Evolutionary conservation across 2,888 invertebrate species (phyloP).

Genomic region (Torymus texanus): DNA sequence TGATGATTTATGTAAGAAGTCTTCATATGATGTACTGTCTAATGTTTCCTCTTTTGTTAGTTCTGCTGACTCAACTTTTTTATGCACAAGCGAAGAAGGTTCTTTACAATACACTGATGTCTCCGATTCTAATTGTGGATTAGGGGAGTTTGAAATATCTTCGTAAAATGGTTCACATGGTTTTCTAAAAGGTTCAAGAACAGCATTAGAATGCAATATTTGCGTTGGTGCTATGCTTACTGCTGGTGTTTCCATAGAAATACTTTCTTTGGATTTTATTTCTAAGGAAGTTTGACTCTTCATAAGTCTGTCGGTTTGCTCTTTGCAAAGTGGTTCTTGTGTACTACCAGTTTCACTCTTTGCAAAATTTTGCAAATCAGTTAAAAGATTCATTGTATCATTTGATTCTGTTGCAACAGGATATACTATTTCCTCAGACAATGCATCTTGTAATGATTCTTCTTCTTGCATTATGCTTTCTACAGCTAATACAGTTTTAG

Average conservation of each 20-base stretch:
- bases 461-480: neutral
- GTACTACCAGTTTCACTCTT: slow-evolving; percentile 2
- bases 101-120: slow-evolving; percentile 11
- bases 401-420: neutral
- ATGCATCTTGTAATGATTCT: neutral
- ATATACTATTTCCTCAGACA: neutral
- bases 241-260: neutral
- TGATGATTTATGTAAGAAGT: neutral
- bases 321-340: neutral
- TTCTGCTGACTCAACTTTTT: neutral
- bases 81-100: neutral
- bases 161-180: slow-evolving; percentile 40
- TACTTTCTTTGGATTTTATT: slow-evolving; percentile 2
- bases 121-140: slow-evolving; percentile 34
- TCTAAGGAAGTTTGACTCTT: neutral
- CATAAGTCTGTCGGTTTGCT: neutral
- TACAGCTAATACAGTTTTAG: neutral
- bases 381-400: slow-evolving; percentile 20
- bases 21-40: slow-evolving; percentile 16
- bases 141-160: slow-evolving; percentile 49
- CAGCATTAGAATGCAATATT: neutral
- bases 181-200: slow-evolving; percentile 32
- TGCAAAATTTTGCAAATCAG: slow-evolving; percentile 26
- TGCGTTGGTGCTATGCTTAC: neutral
- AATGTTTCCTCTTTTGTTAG: slow-evolving; percentile 4